Base-by-base conservation (phyloP, 2,113 vertebrate species). In the Pollachius pollachius region DNA sequence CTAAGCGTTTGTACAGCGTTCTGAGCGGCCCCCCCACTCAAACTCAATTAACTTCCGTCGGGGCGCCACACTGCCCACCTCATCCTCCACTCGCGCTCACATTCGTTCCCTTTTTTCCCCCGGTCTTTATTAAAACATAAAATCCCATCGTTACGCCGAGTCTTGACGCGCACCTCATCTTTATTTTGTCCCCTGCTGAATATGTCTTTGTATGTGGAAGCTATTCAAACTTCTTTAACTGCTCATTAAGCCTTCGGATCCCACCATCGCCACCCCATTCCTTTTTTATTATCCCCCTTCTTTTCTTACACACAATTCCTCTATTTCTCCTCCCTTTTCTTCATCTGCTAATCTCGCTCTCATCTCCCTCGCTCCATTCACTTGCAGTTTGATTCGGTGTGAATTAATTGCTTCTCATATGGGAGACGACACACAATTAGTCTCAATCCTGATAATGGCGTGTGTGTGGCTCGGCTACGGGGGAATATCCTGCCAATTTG, bases 391-490 rank as follows among this genome's bases (percentile, higher is more conserved):
- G 89, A 92, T 90, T 90, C 84, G 30, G 81, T 87, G 84, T 88
- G 88, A 91, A 93, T 92, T 90, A 92, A 92, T 92, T 92, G 91
- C 90, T 91, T 86, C 91, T 92, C 90, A 91, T 92, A 90, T 90
- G 88, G 87, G 89, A 91, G 85, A 84, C 75, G 91, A 87, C 91
- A 91, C 82, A 76, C 89, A 85, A 93, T 93, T 92, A 92, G 88
- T 93, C 92, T 93, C 90, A 83, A 90, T 92, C 89, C 89, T 91
- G 89, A 91, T 93, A 93, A 92, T 93, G 90, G 90, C 75, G 89
- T 80, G 81, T 80, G 81, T 85, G 91, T 88, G 85, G 84, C 90
- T 85, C 69, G 85, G 87, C 91, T 81, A 13, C 76, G 59, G 92
- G 92, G 90, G 90, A 91, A 91, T 88, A 86, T 85, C 69, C 84